Base-by-base conservation (phyloP, 2,797 vertebrate genomes). In the Rhinella marina region DNA sequence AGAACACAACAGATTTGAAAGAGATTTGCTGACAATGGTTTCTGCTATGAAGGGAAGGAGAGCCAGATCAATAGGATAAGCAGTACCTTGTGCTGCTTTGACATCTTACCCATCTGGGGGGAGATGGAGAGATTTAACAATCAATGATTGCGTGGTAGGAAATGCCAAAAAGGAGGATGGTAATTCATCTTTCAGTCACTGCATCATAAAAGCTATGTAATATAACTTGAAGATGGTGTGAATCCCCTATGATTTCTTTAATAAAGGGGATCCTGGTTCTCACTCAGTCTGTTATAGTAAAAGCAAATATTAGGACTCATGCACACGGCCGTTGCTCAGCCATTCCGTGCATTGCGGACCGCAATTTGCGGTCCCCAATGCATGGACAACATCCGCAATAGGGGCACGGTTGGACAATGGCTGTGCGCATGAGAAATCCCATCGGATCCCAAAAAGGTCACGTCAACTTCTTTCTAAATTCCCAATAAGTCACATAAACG, bases 1-100 rank as follows among this genome's bases (percentile, higher is more conserved):
- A 27, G 70, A 82, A 56, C 70, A 56, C 70, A 77, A 77, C 54
- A 11, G 14, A 25, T 81, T 87, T 82, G 57, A 70, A 41, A 25
- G 32, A 61, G 12, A 25, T 57, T 77, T 66, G 62, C 57, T 87
- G 80, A 82, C 79, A 82, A 29, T 76, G 79, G 56, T 19, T 82
- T 68, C 68, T 50, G 41, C 41, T 73, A 72, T 23, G 32, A 57
- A 75, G 68, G 29, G 32, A 81, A 59, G 64, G 80, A 66, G 75
- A 23, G 27, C 16, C 48, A n/a, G 86, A 87, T 87, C 86, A 87
- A 87, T 87, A 77, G 80, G 86, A 83, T 77, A 82, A 87, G 61
- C 61, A 27, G 70, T 82, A 66, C 72, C 80, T 64, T n/a, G 62
- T 72, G 81, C 80, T 17, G 41, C 80, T 87, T 76, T 82, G 80